Conservation (phyloP, 2,797 vertebrate species). For the Ara ararauna region DNA sequence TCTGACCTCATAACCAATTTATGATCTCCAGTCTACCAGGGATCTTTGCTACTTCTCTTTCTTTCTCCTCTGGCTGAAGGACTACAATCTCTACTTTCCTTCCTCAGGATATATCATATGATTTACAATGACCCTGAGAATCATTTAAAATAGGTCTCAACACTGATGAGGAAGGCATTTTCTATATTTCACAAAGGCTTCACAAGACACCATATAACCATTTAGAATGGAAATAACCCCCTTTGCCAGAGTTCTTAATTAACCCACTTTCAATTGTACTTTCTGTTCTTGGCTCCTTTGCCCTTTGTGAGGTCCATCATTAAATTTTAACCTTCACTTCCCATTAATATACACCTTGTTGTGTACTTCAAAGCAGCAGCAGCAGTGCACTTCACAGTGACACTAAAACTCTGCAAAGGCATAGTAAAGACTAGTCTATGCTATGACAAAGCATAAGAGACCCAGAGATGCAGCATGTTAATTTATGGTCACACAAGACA, state of each 20-base stretch:
- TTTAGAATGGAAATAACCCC: not conserved
- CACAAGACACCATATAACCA: not conserved
- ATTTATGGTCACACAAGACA: not conserved
- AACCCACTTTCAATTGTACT: not conserved
- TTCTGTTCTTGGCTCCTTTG: not conserved
- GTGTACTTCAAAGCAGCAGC: not conserved
- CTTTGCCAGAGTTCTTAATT: not conserved
- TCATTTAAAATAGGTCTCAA: constrained; percentile 23
- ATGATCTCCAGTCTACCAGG: not conserved
- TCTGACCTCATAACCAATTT: constrained; percentile 22
- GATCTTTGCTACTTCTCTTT: constrained; percentile 19
- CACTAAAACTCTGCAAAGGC: not conserved
- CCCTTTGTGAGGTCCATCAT: not conserved
- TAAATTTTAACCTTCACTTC: not conserved
- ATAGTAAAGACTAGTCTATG: not conserved
- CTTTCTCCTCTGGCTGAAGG: not conserved
- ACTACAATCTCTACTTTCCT: constrained; percentile 14
- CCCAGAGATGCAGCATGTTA: not conserved
- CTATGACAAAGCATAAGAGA: not conserved
- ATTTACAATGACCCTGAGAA: constrained; percentile 26
- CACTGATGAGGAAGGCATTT: not conserved
- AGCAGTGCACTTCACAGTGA: not conserved
- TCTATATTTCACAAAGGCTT: not conserved
- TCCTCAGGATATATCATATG: not conserved
- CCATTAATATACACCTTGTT: not conserved